A percentile compares a stretch with the other conserved stretches of the same genome.
phyloP scores from a whole-genome alignment of 2,888 invertebrate genomes.

The Leptinotarsa peninsularis region DNA sequence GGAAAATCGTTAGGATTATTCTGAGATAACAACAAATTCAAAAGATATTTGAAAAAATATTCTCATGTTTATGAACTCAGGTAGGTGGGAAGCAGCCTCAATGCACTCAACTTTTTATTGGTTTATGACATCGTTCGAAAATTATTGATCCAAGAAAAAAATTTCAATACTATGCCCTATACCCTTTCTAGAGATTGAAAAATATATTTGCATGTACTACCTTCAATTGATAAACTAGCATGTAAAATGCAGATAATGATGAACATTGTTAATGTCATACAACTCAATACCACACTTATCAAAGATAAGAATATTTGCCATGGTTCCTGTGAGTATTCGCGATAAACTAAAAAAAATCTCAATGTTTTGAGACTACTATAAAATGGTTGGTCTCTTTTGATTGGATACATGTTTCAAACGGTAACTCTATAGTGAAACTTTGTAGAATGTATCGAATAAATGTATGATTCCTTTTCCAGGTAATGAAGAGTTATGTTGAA shows the following conservation, averaged over 20 bases:
- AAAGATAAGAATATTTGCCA: background rate
- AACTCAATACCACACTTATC: slow-evolving; percentile 6
- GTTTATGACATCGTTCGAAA: too few species aligned
- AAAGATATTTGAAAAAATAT: too few species aligned
- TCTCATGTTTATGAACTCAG: too few species aligned
- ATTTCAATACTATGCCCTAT: too few species aligned
- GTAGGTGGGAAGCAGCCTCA: too few species aligned
- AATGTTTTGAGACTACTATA: slow-evolving; percentile 20
- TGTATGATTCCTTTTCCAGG: background rate
- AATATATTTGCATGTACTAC: background rate
- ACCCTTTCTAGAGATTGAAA: background rate
- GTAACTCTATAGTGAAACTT: background rate
- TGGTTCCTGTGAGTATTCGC: background rate
- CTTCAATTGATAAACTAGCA: background rate
- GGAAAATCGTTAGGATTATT: too few species aligned
- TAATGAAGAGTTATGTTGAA: background rate
- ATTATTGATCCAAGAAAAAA: too few species aligned
- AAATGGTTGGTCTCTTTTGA: slow-evolving; percentile 15
- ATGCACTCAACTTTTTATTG: too few species aligned
- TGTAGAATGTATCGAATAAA: background rate
- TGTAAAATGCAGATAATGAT: background rate
- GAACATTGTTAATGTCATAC: background rate
- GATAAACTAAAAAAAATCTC: slow-evolving; percentile 19
- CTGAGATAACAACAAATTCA: too few species aligned
- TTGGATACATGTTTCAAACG: slow-evolving; percentile 15